These are phyloP conservation scores for Sylvilagus bachmani DNA, from an alignment of 2,113 vertebrate species.

Conservation along the genomic window DNA sequence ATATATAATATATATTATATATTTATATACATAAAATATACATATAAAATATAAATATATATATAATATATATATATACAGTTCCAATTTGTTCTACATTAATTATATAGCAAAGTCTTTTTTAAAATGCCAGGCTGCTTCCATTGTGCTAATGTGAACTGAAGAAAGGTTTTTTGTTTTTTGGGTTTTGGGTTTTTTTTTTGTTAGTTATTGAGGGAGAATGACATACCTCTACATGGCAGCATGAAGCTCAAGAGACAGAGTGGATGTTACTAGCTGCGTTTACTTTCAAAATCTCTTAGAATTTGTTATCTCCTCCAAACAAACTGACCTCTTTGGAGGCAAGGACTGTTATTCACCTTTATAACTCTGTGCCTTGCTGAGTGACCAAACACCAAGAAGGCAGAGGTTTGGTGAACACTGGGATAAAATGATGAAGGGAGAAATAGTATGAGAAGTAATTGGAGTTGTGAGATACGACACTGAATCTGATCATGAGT, in stretches of 20 bases:
- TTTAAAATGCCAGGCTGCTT: background rate
- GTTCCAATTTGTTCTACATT: background rate
- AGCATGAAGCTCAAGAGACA: background rate
- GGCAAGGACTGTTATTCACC: background rate
- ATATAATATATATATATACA: background rate
- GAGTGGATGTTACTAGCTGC: background rate
- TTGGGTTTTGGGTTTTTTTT: too few species aligned
- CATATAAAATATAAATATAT: too few species aligned
- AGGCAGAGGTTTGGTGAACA: background rate
- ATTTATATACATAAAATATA: too few species aligned
- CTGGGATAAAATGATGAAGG: background rate
- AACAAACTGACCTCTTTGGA: background rate
- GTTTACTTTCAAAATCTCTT: conserved; percentile 10
- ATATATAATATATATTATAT: background rate
- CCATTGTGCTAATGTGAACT: background rate
- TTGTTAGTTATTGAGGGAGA: background rate
- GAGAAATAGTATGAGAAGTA: background rate
- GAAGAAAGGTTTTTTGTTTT: background rate
- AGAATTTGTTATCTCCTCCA: background rate
- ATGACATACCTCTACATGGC: background rate
- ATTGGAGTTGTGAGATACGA: background rate
- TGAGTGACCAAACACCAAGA: background rate
- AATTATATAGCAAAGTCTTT: conserved; percentile 13
- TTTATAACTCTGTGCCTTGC: background rate
- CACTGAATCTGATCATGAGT: background rate